Percentiles rank a stretch among this genome's conserved stretches.
Conservation (phyloP, 2,113 vertebrate genomes). For the rabbit (Oryctolagus cuniculus) region DNA sequence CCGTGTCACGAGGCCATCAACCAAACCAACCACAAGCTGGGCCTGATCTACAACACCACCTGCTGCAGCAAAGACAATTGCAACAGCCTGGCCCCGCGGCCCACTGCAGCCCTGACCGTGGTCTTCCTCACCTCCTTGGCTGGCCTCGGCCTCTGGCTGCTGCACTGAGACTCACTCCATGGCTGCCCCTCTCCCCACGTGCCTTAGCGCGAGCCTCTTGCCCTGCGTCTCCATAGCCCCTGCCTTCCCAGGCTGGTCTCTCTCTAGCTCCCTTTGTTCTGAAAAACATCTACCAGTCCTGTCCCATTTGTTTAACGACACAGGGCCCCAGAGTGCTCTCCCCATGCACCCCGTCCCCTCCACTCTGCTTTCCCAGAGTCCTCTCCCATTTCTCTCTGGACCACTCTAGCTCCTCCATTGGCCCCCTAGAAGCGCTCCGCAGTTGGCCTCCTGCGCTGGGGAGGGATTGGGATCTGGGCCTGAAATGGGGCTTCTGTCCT, state of each 20-base stretch:
- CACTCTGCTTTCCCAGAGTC: not conserved
- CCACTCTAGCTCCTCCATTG: not conserved
- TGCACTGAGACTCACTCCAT: constrained; percentile 53
- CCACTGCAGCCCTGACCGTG: not conserved
- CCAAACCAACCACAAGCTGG: constrained; percentile 65
- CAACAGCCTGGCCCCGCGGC: constrained; percentile 58
- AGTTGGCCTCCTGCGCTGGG: not conserved
- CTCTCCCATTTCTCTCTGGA: not conserved
- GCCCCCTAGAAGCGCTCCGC: not conserved
- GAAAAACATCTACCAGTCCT: constrained; percentile 22
- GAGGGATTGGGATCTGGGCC: not conserved
- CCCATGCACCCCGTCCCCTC: not conserved
- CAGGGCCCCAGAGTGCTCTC: not conserved
- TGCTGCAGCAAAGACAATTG: constrained; percentile 77
- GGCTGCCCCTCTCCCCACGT: not conserved
- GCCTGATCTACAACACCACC: constrained; percentile 80
- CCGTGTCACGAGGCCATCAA: constrained; percentile 68
- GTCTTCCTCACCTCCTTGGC: constrained; percentile 61
- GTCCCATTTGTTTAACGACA: constrained; percentile 26
- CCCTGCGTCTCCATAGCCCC: not conserved
- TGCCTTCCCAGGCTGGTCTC: not conserved
- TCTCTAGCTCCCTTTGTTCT: not conserved
- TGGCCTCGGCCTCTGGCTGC: constrained; percentile 74
- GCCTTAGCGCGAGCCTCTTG: not conserved
- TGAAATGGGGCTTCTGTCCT: not conserved